Conservation (phyloP, 1,140 invertebrate species). For the Matsumurasca onukii region DNA sequence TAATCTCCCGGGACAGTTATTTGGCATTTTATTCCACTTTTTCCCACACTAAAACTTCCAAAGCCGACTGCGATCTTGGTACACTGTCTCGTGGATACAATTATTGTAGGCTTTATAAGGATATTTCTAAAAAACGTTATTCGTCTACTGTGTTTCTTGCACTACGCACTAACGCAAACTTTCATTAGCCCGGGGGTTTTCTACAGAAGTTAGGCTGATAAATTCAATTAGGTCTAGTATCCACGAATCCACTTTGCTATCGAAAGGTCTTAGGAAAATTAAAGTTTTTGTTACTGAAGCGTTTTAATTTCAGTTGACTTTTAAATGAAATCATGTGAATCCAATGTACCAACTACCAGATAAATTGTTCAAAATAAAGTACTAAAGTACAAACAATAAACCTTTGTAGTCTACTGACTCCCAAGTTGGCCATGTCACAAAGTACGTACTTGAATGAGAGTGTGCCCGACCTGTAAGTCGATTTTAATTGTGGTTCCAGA, state of each 20-base stretch:
- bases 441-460: too few species aligned
- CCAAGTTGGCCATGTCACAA: not conserved
- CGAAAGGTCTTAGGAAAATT: too few species aligned
- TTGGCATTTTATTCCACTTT: conserved; percentile 18
- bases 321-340: too few species aligned
- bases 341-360: too few species aligned
- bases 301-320: too few species aligned
- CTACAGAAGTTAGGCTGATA: not conserved
- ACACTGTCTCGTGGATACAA: not conserved
- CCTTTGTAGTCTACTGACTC: not conserved
- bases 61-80: not conserved
- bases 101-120: not conserved
- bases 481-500: not conserved
- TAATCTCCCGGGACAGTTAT: not conserved
- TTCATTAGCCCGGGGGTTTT: not conserved
- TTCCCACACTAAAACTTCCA: not conserved
- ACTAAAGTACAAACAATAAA: not conserved
- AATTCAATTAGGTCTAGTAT: too few species aligned
- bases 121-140: too few species aligned
- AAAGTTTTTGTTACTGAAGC: too few species aligned
- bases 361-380: not conserved
- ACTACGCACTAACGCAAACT: not conserved
- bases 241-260: too few species aligned
- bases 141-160: too few species aligned
- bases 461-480: not conserved